These are phyloP conservation scores for Sphyrna mokarran DNA, from an alignment of 2,113 vertebrate genomes.

Conservation along the genomic window DNA sequence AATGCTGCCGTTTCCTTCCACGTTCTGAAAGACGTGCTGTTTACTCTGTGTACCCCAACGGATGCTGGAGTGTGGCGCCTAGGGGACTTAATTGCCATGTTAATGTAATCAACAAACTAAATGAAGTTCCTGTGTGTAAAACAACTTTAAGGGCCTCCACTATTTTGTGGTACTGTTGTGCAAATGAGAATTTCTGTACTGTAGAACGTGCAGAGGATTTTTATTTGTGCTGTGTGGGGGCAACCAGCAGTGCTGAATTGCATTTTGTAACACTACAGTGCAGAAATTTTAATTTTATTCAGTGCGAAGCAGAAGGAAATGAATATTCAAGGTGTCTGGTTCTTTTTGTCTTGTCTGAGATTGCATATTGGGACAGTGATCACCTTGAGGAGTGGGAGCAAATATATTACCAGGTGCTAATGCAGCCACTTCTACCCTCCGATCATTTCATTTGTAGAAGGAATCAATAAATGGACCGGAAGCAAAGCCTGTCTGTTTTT, in stretches of 20 bases:
- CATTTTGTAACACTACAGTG: neutral
- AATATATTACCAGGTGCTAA: neutral
- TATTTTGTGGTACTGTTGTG: neutral
- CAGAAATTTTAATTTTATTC: slow-evolving; percentile 29
- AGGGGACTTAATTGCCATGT: too few species aligned
- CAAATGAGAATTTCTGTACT: neutral
- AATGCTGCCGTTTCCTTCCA: too few species aligned
- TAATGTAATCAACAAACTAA: too few species aligned
- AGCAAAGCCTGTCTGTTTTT: too few species aligned
- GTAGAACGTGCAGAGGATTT: neutral
- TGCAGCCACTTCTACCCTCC: neutral
- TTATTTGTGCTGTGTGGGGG: neutral
- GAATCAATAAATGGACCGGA: neutral
- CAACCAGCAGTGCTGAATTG: neutral
- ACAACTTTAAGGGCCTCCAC: too few species aligned
- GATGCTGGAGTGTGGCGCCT: too few species aligned
- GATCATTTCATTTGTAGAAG: neutral
- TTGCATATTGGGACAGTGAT: neutral
- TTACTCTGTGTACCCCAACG: too few species aligned
- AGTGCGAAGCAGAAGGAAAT: slow-evolving; percentile 9
- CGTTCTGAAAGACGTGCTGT: too few species aligned
- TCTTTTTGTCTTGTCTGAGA: neutral
- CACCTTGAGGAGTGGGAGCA: neutral
- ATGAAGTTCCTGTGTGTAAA: too few species aligned
- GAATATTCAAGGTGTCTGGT: neutral